Evolutionary conservation across 2,888 invertebrate species (phyloP).

Genomic region (Amphimallon solstitiale): DNA sequence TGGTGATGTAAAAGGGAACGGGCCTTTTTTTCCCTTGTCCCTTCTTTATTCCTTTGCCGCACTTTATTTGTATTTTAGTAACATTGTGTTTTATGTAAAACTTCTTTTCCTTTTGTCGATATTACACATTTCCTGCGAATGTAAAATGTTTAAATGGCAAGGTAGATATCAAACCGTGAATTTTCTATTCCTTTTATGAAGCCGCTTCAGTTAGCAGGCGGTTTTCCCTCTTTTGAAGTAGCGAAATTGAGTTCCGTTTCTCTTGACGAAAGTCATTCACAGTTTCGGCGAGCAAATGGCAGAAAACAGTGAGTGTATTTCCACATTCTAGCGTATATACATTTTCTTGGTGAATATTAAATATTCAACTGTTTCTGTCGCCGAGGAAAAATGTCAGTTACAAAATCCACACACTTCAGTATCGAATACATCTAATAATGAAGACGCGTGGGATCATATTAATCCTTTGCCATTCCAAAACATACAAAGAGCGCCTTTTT

Average conservation of each 20-base stretch:
- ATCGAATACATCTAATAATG: no score
- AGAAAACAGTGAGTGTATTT: slow-evolving; percentile 26
- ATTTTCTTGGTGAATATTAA: slow-evolving; percentile 15
- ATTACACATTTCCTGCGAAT: slow-evolving; percentile 22
- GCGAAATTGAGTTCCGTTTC: slow-evolving; percentile 40
- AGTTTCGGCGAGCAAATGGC: slow-evolving; percentile 30
- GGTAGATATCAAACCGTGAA: slow-evolving; percentile 39
- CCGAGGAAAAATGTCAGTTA: not conserved
- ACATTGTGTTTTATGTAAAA: slow-evolving; percentile 25
- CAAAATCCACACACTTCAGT: not conserved
- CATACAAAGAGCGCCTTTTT: no score
- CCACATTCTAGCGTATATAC: not conserved
- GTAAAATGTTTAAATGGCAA: slow-evolving; percentile 30
- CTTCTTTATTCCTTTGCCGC: not conserved
- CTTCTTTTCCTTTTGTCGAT: slow-evolving; percentile 21
- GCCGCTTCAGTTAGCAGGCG: slow-evolving; percentile 43
- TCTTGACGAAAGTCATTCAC: slow-evolving; percentile 36
- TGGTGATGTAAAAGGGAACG: no score
- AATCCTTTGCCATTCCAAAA: no score
- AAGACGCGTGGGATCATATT: no score
- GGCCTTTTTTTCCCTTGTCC: no score
- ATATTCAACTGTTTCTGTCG: not conserved
- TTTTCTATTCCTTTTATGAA: slow-evolving; percentile 44
- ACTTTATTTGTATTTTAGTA: slow-evolving; percentile 16
- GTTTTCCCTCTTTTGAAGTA: slow-evolving; percentile 45